Conservation (phyloP, 2,113 vertebrate species). For the Condylura cristata region DNA sequence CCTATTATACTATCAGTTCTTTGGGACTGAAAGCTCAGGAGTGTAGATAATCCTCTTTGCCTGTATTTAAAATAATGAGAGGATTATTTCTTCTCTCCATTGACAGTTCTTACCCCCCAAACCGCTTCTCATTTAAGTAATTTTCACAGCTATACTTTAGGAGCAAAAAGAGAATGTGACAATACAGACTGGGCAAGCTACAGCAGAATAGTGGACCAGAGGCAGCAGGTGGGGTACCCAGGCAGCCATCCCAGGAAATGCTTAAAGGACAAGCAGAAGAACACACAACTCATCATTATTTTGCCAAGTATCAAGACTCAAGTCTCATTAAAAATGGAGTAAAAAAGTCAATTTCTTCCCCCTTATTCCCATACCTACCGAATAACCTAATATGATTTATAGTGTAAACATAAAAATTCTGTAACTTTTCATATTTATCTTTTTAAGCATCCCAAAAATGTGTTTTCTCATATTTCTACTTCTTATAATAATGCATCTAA, state of each 20-base stretch:
- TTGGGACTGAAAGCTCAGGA: background rate
- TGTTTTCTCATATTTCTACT: background rate
- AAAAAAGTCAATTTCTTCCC: background rate
- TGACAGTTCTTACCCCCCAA: conserved; percentile 29
- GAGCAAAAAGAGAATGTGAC: background rate
- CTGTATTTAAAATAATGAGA: conserved; percentile 56
- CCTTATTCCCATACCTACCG: background rate
- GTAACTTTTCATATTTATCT: background rate
- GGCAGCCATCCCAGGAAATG: background rate
- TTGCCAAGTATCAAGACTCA: background rate
- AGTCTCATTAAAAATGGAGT: background rate
- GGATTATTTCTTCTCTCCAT: conserved; percentile 57
- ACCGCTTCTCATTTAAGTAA: conserved; percentile 37
- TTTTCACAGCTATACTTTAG: conserved; percentile 64
- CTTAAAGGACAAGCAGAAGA: background rate
- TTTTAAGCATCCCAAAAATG: background rate
- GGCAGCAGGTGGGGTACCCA: background rate
- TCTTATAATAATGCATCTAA: background rate
- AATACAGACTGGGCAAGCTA: background rate
- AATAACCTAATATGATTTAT: background rate
- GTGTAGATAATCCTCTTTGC: conserved; percentile 32
- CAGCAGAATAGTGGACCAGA: background rate
- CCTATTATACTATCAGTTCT: conserved; percentile 4
- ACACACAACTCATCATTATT: background rate
- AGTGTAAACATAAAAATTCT: background rate